Evolutionary conservation across 2,113 vertebrate genomes (phyloP), one percentile per base, ranked within the genome.

Genomic region (Sisor rabdophorus): DNA sequence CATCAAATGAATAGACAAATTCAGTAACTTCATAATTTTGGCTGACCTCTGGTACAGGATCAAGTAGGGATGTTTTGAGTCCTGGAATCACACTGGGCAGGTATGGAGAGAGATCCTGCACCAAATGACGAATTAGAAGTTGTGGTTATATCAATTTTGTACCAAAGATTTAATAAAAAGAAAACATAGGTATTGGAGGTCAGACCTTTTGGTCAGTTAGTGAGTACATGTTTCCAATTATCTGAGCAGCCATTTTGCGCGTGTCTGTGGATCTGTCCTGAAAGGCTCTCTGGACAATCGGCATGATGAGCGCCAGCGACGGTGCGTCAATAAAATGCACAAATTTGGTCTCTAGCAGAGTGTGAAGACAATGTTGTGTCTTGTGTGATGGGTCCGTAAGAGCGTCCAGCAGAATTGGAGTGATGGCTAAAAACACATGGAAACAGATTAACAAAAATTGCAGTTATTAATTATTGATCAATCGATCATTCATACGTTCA

Each of bases 141-240:
- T 9, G n/a, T 24, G 17, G 15, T 55, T 56, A 24, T 13, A 71
- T 6, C 16, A 13, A 3, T 40, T 20, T 36, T 24, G 16, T 19
- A 11, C 55, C 7, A 55, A 56, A 1, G 3, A 53, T 22, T 2
- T 1, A 32, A 71, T 32, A 55, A 65, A 63, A 65, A 36, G 19
- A 48, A 36, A 15, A 16, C 11, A 40, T 16, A 15, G 11, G 2
- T 20, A 40, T 40, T 24, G 22, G 32, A 36, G 32, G 3, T 36
- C 63, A 4, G 64, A 98, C 97, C 97, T 98, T 99, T 89, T 99
- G 97, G 84, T 98, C 97, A 0, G 97, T 99, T 71, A 99, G 91
- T 4, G 97, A 99, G 88, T 99, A 99, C 97, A 98, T 99, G 91
- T 98, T 99, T 82, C 97, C 97, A 48, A 99, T 99, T 79, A 99